These are phyloP conservation scores for Serinus canaria DNA, from an alignment of 2,113 vertebrate genomes.

Conservation along the genomic window DNA sequence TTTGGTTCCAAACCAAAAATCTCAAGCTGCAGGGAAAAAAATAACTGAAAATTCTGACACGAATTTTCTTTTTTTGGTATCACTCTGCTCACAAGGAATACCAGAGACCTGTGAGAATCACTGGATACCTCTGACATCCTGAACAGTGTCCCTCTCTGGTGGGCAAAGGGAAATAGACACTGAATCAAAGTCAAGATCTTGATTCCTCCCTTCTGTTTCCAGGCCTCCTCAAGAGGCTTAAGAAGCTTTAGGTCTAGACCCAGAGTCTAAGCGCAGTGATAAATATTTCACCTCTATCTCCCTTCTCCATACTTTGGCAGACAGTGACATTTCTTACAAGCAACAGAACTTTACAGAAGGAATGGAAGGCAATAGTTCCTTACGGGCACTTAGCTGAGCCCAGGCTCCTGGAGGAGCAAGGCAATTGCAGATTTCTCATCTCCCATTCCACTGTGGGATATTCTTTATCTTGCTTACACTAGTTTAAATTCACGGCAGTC, in stretches of 20 bases:
- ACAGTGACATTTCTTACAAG: neutral
- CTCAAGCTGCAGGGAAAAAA: neutral
- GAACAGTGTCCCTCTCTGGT: neutral
- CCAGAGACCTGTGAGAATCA: rapidly evolving
- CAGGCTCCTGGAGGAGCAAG: neutral
- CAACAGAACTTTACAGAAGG: neutral
- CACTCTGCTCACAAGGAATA: neutral
- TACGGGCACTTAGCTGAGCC: neutral
- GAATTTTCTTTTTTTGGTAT: neutral
- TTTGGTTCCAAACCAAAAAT: neutral
- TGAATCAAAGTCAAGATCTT: neutral
- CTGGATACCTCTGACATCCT: neutral
- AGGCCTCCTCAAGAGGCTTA: neutral
- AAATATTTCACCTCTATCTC: neutral
- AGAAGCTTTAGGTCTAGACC: neutral
- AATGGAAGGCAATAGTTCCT: neutral
- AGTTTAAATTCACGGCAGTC: neutral
- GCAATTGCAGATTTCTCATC: neutral
- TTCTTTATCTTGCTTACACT: neutral
- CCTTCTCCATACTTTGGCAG: neutral
- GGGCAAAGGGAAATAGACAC: neutral
- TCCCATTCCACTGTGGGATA: neutral
- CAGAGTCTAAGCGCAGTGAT: neutral
- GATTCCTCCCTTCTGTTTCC: neutral
- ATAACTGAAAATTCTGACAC: neutral